Conservation (phyloP, 2,797 vertebrate genomes). For the Anisognathus igniventris region DNA sequence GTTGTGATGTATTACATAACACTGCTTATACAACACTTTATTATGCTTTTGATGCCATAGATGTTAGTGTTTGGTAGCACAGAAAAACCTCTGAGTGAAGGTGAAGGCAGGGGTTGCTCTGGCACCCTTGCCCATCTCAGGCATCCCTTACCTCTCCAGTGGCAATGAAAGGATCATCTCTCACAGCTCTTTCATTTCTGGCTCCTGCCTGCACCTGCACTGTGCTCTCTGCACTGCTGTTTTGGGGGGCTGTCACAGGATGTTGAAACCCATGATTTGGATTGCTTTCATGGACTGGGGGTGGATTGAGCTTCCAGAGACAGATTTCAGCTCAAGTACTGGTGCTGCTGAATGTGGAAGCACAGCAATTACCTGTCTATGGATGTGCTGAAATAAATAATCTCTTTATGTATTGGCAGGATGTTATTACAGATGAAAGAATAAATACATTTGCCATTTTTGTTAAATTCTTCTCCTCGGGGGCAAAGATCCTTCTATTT, state of each 20-base stretch:
- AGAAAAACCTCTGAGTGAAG: background rate
- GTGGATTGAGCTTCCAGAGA: background rate
- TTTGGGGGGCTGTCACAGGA: background rate
- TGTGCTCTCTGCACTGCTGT: background rate
- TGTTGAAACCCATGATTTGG: background rate
- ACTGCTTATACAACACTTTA: background rate
- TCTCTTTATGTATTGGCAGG: background rate
- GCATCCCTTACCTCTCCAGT: background rate
- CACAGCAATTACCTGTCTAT: background rate
- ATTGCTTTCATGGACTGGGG: background rate
- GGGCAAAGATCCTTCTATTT: background rate
- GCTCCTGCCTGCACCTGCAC: background rate
- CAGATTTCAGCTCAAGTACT: background rate
- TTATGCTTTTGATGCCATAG: background rate
- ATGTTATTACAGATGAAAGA: background rate
- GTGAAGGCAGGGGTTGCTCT: background rate
- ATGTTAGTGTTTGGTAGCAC: background rate
- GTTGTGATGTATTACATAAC: background rate
- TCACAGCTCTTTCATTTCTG: background rate
- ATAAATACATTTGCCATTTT: background rate
- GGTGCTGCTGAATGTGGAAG: background rate
- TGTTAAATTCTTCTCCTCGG: background rate
- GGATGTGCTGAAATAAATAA: background rate
- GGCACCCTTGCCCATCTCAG: background rate
- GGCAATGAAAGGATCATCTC: background rate